phyloP scores from a whole-genome alignment of 1,140 invertebrate species.

The Antheraea pernyi region DNA sequence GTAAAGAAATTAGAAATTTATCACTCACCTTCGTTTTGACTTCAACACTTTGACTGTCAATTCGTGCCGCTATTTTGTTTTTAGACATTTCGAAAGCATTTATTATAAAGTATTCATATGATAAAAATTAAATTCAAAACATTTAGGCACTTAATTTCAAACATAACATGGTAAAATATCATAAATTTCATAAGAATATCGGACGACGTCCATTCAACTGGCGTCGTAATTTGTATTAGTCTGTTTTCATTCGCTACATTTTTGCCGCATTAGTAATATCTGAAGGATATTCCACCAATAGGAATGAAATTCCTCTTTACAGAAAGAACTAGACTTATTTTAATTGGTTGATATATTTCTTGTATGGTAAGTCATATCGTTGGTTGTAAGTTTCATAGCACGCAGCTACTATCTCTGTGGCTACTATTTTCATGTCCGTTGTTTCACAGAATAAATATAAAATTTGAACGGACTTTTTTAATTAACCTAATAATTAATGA shows the following conservation, averaged over 20 bases:
- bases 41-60: constrained; percentile 83
- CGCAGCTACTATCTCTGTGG: no score
- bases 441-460: no score
- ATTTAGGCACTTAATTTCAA: constrained; percentile 69
- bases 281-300: constrained; percentile 41
- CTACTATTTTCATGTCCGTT: background rate
- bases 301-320: background rate
- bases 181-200: constrained; percentile 62
- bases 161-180: constrained; percentile 72
- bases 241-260: constrained; percentile 55
- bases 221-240: constrained; percentile 65
- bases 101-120: constrained; percentile 54
- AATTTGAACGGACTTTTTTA: no score
- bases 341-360: constrained; percentile 6
- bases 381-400: background rate
- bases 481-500: no score
- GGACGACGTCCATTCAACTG: constrained; percentile 59
- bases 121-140: constrained; percentile 51
- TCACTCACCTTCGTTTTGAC: constrained; percentile 85
- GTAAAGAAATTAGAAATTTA: constrained; percentile 58
- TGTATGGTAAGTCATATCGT: background rate
- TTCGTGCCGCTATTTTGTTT: constrained; percentile 82
- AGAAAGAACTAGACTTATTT: background rate
- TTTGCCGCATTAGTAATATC: constrained; percentile 63
- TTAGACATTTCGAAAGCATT: constrained; percentile 83